Base-by-base conservation (phyloP, 2,888 invertebrate species). In the Plebejus argus region DNA sequence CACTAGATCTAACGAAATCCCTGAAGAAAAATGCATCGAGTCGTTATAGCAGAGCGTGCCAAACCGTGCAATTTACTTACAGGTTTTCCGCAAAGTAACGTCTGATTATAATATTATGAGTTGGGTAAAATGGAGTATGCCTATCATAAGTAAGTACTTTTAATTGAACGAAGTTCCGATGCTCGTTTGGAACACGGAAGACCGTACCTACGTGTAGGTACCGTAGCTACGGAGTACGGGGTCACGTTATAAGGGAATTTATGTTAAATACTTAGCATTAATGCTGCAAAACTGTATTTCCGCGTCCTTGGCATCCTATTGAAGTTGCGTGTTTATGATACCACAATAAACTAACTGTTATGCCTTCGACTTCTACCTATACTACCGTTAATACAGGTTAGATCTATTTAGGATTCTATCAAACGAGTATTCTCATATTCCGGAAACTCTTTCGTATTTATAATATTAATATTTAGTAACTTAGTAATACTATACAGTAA, bases 301-400 rank as follows among this genome's bases (percentile, higher is more conserved):
- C 18, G 18, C 76, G 49, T 49, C 49, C 76, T 76, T 49, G 39
- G 28, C 45, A 28, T 66, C 33, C 35, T 70, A 76, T 20, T 76
- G 35, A 66, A 76, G 28, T 76, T 45, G 66, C 76, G 66, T 76
- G 76, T 35, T 76, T 45, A 76, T 66, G 66, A 33, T 33, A 66
- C 23, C 12, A 66, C 66, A 28, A 18, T 66, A 66, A 66, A 66
- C 18, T 66, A 66, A 23, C 23, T 53, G 53, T 15, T 49, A 49
- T 66, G 66, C 15, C 28, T 12, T 20, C 49, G 49, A 49, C 49
- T 49, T 49, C 3, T n/a, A n/a, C n/a, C n/a, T 49, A 49, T 49
- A 49, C 49, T 49, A 49, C 49, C 12, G 4, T 15, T 39, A 39
- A 39, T 10, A 39, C 2, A 49, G 12, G 12, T 33, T 33, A 39